Evolutionary conservation across 1,140 invertebrate genomes (phyloP).

Genomic region (Cryptotermes secundus): DNA sequence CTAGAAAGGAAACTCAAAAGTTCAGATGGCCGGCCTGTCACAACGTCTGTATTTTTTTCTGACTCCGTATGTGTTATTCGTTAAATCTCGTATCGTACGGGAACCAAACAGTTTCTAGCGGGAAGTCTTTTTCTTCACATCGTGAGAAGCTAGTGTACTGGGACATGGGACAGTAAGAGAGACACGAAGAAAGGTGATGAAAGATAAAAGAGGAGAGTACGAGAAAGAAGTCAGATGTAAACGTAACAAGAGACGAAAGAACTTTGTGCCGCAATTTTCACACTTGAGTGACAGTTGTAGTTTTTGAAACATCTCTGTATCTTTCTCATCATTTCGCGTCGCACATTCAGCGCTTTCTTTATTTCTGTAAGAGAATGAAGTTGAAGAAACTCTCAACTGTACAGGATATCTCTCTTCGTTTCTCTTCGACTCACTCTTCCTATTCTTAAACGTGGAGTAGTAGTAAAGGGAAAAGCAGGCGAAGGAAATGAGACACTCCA

Average conservation of each 20-base stretch:
- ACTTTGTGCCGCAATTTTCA: neutral
- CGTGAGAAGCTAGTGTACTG: neutral
- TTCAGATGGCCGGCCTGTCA: no score
- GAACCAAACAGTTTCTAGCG: no score
- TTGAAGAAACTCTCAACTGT: neutral
- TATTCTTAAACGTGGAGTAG: neutral
- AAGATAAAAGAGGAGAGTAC: neutral
- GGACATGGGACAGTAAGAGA: neutral
- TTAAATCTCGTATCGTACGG: no score
- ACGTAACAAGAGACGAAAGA: neutral
- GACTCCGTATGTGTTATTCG: no score
- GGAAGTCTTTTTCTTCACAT: neutral
- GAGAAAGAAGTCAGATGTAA: neutral
- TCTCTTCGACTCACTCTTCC: neutral
- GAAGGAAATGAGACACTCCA: constrained; percentile 7
- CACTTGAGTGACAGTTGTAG: neutral
- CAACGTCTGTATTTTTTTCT: no score
- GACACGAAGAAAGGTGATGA: neutral
- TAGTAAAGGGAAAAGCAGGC: neutral
- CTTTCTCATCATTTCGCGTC: neutral
- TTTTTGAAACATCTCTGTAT: neutral
- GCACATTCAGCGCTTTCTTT: neutral
- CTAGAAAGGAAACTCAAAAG: no score
- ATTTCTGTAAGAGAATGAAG: neutral
- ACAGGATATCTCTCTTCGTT: neutral